Percentiles rank a stretch among this genome's conserved stretches.
Evolutionary conservation across 2,113 vertebrate genomes (phyloP).

Genomic region (Zosterops borbonicus): DNA sequence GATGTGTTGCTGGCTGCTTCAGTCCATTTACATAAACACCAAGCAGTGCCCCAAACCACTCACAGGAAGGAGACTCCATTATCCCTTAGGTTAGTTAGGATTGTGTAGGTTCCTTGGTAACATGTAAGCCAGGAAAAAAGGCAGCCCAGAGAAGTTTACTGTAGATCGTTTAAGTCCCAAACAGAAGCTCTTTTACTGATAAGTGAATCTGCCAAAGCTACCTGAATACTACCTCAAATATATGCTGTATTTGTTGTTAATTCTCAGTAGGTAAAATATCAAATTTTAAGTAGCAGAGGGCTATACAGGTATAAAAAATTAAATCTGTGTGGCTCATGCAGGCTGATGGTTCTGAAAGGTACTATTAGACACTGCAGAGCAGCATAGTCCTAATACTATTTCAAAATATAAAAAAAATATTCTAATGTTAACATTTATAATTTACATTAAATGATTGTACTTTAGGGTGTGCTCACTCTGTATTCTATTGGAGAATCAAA

Average conservation of each 20-base stretch:
- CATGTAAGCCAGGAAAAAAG: not conserved
- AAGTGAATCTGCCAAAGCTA: not conserved
- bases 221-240: not conserved
- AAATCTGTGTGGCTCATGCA: not conserved
- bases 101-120: not conserved
- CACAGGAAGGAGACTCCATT: not conserved
- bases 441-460: not conserved
- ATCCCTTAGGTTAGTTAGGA: not conserved
- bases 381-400: not conserved
- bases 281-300: not conserved
- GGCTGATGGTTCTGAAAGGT: not conserved
- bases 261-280: not conserved
- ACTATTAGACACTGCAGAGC: not conserved
- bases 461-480: not conserved
- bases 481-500: not conserved
- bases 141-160: not conserved
- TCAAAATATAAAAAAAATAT: not conserved
- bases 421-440: not conserved
- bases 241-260: not conserved
- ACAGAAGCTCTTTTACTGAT: not conserved
- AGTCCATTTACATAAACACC: constrained; percentile 36
- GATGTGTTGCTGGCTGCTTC: constrained; percentile 63
- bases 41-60: not conserved
- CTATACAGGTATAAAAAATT: not conserved
- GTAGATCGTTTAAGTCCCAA: not conserved